Evolutionary conservation across 2,113 vertebrate genomes (phyloP).

Genomic region (Brevimyrus niger): DNA sequence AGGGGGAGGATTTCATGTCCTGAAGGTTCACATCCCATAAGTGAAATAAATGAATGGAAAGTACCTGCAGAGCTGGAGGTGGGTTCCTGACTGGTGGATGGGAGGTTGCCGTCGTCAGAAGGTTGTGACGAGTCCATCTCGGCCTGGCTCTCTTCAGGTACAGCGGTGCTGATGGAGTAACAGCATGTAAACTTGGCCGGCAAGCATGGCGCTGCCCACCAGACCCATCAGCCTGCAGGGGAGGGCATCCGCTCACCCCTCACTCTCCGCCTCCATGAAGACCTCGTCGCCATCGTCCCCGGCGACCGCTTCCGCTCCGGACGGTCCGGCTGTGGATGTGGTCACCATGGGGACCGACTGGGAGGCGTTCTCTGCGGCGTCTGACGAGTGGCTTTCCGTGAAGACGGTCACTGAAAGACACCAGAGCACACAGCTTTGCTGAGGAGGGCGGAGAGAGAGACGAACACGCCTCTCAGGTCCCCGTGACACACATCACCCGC

Average conservation of each 20-base stretch:
- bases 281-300: slow-evolving; percentile 89
- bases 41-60: not conserved
- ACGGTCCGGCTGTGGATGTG: slow-evolving; percentile 71
- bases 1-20: not conserved
- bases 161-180: slow-evolving; percentile 20
- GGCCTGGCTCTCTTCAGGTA: slow-evolving; percentile 79
- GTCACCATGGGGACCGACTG: slow-evolving; percentile 97
- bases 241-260: slow-evolving; percentile 62
- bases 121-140: slow-evolving; percentile 75
- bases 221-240: not conserved
- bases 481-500: not conserved
- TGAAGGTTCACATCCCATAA: not conserved
- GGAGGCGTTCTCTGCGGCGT: slow-evolving; percentile 79
- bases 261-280: slow-evolving; percentile 86
- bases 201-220: not conserved
- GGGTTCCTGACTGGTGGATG: slow-evolving; percentile 91
- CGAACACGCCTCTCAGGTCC: no score
- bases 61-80: slow-evolving; percentile 61
- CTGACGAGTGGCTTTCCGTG: slow-evolving; percentile 76
- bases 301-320: slow-evolving; percentile 60
- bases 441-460: not conserved
- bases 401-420: slow-evolving; percentile 78
- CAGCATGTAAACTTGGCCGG: not conserved
- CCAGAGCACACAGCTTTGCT: not conserved
- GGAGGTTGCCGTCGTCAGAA: slow-evolving; percentile 78